Conservation (phyloP, 2,797 vertebrate species). For the Limnodromus scolopaceus region DNA sequence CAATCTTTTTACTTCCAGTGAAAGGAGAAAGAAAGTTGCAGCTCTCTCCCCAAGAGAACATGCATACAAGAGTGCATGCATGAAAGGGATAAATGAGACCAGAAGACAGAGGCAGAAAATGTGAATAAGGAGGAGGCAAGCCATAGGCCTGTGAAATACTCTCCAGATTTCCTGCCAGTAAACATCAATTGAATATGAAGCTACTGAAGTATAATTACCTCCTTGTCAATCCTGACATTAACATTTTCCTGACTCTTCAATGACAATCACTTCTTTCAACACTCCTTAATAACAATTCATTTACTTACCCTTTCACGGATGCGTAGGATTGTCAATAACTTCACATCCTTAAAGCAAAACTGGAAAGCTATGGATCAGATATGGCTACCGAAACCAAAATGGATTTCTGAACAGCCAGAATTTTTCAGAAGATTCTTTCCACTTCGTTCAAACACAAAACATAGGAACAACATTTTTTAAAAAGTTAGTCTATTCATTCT, state of each 20-base stretch:
- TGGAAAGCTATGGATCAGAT: slow-evolving; percentile 51
- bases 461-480: neutral
- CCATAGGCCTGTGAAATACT: neutral
- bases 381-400: neutral
- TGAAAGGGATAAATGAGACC: neutral
- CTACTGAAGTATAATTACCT: slow-evolving; percentile 60
- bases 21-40: neutral
- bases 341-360: slow-evolving; percentile 44
- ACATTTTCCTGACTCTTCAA: slow-evolving; percentile 60
- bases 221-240: slow-evolving; percentile 68
- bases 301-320: slow-evolving; percentile 58
- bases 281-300: slow-evolving; percentile 72
- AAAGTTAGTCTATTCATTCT: neutral
- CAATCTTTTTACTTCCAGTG: neutral
- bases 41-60: neutral
- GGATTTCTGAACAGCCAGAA: neutral
- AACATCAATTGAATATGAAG: slow-evolving; percentile 50
- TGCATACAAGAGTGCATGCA: neutral
- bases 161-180: slow-evolving; percentile 50
- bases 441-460: neutral
- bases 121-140: neutral
- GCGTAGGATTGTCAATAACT: slow-evolving; percentile 59
- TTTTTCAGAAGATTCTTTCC: neutral
- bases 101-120: neutral
- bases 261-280: slow-evolving; percentile 73